These are phyloP conservation scores for Drosophila serrata DNA, from an alignment of 1,140 invertebrate species.

Conservation along the genomic window DNA sequence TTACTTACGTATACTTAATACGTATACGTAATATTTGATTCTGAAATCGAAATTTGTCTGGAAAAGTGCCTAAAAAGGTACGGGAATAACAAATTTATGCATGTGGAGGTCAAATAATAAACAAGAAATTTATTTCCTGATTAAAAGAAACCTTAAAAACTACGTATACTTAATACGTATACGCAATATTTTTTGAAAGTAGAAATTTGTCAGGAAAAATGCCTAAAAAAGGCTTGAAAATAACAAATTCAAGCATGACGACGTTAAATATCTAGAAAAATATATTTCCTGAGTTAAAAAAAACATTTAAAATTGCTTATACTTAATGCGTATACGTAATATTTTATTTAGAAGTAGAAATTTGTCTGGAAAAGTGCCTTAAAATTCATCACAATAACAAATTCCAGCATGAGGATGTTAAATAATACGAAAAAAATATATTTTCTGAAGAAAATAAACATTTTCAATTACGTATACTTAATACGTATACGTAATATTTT, in stretches of 20 bases:
- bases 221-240: too few relatives aligned
- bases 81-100: too few relatives aligned
- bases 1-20: not conserved
- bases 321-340: conserved; percentile 6
- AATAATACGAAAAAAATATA: not conserved
- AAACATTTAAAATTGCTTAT: not conserved
- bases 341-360: not conserved
- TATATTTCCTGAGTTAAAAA: not conserved
- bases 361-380: not conserved
- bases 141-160: not conserved
- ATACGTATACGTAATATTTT: conserved; percentile 4
- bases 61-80: too few relatives aligned
- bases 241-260: too few relatives aligned
- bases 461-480: not conserved
- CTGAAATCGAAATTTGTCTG: not conserved
- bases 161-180: not conserved
- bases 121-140: not conserved
- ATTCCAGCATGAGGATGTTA: too few relatives aligned
- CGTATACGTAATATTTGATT: not conserved
- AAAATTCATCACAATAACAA: too few relatives aligned
- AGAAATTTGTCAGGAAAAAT: not conserved
- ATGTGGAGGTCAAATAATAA: too few relatives aligned
- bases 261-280: too few relatives aligned
- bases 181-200: not conserved
- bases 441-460: not conserved